Conservation (phyloP, 2,113 vertebrate genomes). For the Microcebus tavaratra region DNA sequence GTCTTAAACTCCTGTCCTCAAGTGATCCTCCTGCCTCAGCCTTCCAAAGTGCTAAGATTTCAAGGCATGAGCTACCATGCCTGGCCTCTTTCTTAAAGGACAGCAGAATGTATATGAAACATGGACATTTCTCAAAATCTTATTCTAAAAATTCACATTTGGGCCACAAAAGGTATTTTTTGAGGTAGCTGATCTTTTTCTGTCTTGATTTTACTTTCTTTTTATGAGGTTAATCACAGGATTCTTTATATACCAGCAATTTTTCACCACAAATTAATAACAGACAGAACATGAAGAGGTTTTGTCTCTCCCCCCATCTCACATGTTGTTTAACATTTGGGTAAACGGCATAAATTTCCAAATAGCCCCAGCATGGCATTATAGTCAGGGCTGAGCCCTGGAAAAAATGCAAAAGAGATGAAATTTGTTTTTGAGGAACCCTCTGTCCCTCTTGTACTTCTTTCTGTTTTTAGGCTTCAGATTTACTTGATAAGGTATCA, state of each 20-base stretch:
- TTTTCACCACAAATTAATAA: constrained; percentile 13
- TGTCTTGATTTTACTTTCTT: constrained; percentile 34
- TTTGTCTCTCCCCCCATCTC: not conserved
- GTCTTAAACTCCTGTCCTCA: too few species aligned
- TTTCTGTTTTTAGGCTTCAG: constrained; percentile 55
- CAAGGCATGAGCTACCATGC: too few species aligned
- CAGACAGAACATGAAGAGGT: not conserved
- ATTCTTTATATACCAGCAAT: constrained; percentile 28
- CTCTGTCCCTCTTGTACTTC: not conserved
- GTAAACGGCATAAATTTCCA: constrained; percentile 5
- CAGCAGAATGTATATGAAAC: not conserved
- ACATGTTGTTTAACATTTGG: not conserved
- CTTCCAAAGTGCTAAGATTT: too few species aligned
- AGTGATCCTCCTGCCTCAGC: too few species aligned
- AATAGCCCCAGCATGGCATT: not conserved
- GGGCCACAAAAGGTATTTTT: not conserved
- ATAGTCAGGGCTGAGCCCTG: not conserved
- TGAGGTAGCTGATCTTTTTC: not conserved
- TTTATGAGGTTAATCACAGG: constrained; percentile 18
- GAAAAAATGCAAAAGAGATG: not conserved
- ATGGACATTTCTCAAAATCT: not conserved
- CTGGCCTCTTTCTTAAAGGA: constrained; percentile 4
- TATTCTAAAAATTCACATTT: not conserved
- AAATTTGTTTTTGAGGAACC: not conserved
- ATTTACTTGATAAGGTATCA: constrained; percentile 52